Evolutionary conservation across 2,888 invertebrate species (phyloP).

Genomic region (Hirtodrosophila alboralis): DNA sequence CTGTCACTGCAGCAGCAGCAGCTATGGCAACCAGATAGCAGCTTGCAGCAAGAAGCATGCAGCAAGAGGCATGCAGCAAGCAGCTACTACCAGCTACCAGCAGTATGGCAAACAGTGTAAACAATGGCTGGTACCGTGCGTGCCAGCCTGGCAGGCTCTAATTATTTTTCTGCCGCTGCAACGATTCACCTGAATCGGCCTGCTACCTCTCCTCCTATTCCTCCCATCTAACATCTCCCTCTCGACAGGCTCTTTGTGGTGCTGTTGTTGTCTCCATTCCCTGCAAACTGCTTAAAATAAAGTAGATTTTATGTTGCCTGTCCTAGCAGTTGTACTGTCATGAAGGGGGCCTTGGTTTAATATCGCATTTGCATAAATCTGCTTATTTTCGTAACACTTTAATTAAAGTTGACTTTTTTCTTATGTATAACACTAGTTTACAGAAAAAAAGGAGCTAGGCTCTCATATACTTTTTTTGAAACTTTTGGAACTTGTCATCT

Average conservation of each 20-base stretch:
- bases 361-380: slow-evolving; percentile 74
- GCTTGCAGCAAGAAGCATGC: slow-evolving; percentile 46
- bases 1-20: slow-evolving; percentile 66
- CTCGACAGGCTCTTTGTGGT: slow-evolving; percentile 48
- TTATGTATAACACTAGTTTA: slow-evolving; percentile 49
- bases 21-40: slow-evolving; percentile 41
- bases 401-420: slow-evolving; percentile 58
- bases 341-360: slow-evolving; percentile 49
- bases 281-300: slow-evolving; percentile 70
- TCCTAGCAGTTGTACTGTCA: slow-evolving; percentile 3
- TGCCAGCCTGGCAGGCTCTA: slow-evolving; percentile 71
- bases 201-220: slow-evolving; percentile 23
- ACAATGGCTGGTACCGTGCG: slow-evolving; percentile 60
- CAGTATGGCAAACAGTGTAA: slow-evolving; percentile 16
- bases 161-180: slow-evolving; percentile 75
- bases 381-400: slow-evolving; percentile 61
- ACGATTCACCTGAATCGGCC: slow-evolving; percentile 55
- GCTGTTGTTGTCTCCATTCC: slow-evolving; percentile 49
- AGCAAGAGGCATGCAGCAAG: slow-evolving; percentile 45
- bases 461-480: no score
- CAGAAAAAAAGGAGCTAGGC: no score
- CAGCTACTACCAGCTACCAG: slow-evolving; percentile 38
- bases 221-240: slow-evolving; percentile 1
- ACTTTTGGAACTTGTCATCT: no score
- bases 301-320: slow-evolving; percentile 48